Evolutionary conservation across 2,888 invertebrate genomes (phyloP).

Genomic region (Volucella zonaria): DNA sequence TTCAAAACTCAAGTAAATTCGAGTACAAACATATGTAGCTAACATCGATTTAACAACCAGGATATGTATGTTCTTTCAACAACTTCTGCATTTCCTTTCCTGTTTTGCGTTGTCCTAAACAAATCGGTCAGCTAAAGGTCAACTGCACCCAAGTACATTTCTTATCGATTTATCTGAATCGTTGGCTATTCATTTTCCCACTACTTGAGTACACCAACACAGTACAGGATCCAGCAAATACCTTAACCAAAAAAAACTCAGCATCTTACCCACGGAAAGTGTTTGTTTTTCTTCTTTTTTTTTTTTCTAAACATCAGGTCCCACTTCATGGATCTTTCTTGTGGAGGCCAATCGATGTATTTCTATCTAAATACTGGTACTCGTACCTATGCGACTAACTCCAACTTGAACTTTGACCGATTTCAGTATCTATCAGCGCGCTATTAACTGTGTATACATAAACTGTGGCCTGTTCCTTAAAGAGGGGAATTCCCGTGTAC

Average conservation of each 20-base stretch:
- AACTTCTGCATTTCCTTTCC: not conserved
- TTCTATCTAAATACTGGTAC: slow-evolving; percentile 49
- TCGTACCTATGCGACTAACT: slow-evolving; percentile 1
- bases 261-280: slow-evolving; percentile 8
- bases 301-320: not conserved
- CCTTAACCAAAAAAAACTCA: not conserved
- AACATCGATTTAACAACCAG: slow-evolving; percentile 13
- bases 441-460: slow-evolving; percentile 62
- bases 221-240: slow-evolving; percentile 2
- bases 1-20: not conserved
- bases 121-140: slow-evolving; percentile 66
- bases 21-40: slow-evolving; percentile 1
- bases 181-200: slow-evolving; percentile 34
- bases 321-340: slow-evolving; percentile 24
- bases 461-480: slow-evolving; percentile 31
- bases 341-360: slow-evolving; percentile 32
- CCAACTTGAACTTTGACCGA: slow-evolving; percentile 67
- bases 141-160: slow-evolving; percentile 62
- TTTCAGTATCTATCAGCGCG: slow-evolving; percentile 64
- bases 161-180: slow-evolving; percentile 63
- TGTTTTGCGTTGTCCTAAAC: slow-evolving; percentile 16
- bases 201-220: slow-evolving; percentile 25
- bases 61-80: not conserved
- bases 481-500: slow-evolving; percentile 29
- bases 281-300: slow-evolving; percentile 5